phyloP scores from a whole-genome alignment of 2,888 invertebrate genomes.

The Ectobius pallidus region DNA sequence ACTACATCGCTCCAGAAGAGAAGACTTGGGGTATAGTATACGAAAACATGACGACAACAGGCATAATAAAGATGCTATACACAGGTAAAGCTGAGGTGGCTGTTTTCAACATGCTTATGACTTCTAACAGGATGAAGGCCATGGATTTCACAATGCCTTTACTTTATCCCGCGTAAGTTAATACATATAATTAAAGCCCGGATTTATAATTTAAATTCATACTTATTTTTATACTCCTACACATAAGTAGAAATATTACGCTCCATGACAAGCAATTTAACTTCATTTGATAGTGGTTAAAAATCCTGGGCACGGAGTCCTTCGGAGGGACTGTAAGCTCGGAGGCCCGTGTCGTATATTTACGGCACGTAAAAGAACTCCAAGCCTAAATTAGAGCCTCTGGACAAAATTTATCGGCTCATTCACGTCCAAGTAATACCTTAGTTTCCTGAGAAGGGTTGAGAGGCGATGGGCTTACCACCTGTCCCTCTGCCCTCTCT shows the following conservation, averaged over 20 bases:
- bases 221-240: background rate
- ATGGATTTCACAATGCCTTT: constrained; percentile 9
- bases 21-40: background rate
- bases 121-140: background rate
- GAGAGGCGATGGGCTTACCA: background rate
- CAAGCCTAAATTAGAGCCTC: no score
- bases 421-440: no score
- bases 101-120: constrained; percentile 12
- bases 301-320: no score
- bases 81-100: background rate
- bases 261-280: background rate
- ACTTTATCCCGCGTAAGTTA: background rate
- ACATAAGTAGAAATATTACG: background rate
- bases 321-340: no score
- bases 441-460: background rate
- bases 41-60: background rate
- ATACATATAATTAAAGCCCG: no score
- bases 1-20: background rate
- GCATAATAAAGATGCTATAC: background rate
- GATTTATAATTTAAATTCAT: background rate
- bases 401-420: no score
- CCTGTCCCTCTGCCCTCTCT: no score
- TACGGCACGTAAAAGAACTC: no score
- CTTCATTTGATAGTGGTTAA: background rate
- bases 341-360: no score